Percentiles rank a stretch among this genome's conserved stretches.
phyloP scores from a whole-genome alignment of 2,888 invertebrate genomes.

The Metellina segmentata region DNA sequence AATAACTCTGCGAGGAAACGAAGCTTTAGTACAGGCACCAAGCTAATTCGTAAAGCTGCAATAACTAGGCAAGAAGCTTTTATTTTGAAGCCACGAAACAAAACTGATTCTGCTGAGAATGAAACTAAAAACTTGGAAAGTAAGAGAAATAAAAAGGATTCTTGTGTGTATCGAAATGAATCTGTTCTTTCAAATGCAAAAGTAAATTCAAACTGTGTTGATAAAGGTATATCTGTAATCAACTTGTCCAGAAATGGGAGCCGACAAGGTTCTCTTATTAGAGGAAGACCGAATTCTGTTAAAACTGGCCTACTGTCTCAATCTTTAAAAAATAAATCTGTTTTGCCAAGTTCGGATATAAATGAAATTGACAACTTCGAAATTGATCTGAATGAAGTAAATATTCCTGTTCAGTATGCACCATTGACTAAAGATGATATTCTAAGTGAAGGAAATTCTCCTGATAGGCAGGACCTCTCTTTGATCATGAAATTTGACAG shows the following conservation, averaged over 20 bases:
- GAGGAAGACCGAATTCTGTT: conserved; percentile 84
- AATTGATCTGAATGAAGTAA: background rate
- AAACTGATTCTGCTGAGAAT: background rate
- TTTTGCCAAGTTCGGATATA: background rate
- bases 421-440: background rate
- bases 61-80: conserved; percentile 54
- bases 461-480: background rate
- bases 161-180: background rate
- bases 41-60: background rate
- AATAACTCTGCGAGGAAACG: conserved; percentile 1
- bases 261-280: conserved; percentile 63
- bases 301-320: conserved; percentile 86
- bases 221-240: background rate
- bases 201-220: background rate
- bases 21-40: background rate
- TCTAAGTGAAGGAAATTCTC: background rate
- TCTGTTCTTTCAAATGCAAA: background rate
- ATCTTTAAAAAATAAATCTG: conserved; percentile 82
- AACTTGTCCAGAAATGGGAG: conserved; percentile 5
- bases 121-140: background rate
- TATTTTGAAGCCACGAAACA: conserved; percentile 24
- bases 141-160: background rate
- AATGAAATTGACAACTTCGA: background rate
- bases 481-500: conserved; percentile 12
- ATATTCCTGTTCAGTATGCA: background rate